Percentiles rank a stretch among this genome's conserved stretches.
Evolutionary conservation across 2,113 vertebrate genomes (phyloP).

Genomic region (Ursus arctos): DNA sequence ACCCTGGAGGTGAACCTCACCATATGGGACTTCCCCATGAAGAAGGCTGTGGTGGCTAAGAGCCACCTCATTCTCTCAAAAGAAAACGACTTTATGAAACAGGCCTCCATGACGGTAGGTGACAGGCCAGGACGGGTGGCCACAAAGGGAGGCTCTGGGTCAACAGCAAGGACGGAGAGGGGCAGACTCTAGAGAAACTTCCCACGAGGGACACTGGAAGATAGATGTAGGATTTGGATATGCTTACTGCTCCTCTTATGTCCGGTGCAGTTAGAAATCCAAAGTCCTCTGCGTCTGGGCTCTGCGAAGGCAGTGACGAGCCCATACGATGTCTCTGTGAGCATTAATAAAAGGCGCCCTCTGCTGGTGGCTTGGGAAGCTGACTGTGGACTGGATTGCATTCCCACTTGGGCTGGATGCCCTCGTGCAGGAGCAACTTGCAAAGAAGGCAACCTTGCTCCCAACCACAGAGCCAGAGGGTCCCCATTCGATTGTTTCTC

Average conservation of each 20-base stretch:
- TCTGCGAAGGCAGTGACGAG: background rate
- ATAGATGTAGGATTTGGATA: background rate
- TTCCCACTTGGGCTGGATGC: background rate
- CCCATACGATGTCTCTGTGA: accelerated
- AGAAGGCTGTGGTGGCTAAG: background rate
- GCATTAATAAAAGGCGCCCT: background rate
- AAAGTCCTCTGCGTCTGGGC: background rate
- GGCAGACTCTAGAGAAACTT: background rate
- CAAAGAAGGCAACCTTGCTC: background rate
- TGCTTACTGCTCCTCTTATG: background rate
- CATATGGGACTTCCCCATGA: constrained; percentile 49
- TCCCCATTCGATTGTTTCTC: background rate
- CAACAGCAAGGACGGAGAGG: background rate
- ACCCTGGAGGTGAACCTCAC: background rate
- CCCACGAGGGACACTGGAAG: background rate
- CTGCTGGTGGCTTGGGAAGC: background rate
- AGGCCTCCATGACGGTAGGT: constrained; percentile 48
- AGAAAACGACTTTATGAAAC: constrained; percentile 48
- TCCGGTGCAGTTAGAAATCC: background rate
- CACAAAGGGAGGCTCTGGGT: background rate
- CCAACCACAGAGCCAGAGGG: background rate
- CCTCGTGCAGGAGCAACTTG: background rate
- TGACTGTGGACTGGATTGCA: background rate
- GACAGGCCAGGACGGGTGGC: background rate
- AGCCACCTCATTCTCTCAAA: background rate